Evolutionary conservation across 2,888 invertebrate species (phyloP), one percentile per base, ranked within the genome.

Genomic region (Drosophila cognata): DNA sequence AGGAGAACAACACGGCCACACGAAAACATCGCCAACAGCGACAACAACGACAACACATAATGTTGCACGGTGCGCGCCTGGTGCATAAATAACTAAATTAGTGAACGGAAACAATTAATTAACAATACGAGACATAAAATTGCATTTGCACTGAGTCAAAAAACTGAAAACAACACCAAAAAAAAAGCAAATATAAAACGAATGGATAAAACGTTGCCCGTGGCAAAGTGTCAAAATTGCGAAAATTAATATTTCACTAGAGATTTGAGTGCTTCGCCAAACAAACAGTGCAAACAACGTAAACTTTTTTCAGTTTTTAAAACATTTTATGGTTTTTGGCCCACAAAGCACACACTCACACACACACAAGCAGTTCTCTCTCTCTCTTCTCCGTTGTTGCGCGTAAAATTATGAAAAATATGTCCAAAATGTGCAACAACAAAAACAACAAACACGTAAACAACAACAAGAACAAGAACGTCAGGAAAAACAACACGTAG

Each of bases 211-310:
- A 59, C 28, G 67, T 51, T 61, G 58, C 75, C 51, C 38, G 38
- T 71, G 71, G 73, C 81, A 79, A 86, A 87, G 84, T 89, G 89
- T 89, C 89, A 81, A 60, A 87, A 77, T 79, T 87, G 82, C 71
- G 84, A 77, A 70, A 87, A 89, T 89, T 89, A 85, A 85, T 85
- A 89, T 85, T 89, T 81, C 85, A 87, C 89, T 63, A 79, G 85
- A 85, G 85, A 89, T 84, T 89, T 79, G 77, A 84, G 78, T 78
- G 84, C 70, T 67, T 65, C 60, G 57, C 61, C 58, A 57, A 51
- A 60, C 51, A 64, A 56, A 65, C 71, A 43, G 59, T 64, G 66
- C 29, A 35, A 70, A 69, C 41, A 74, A 38, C 60, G 53, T 62
- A 66, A 82, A 74, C 80, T 77, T 79, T 84, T 82, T 72, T 57